Percentiles rank a stretch among this genome's conserved stretches.
phyloP scores from a whole-genome alignment of 2,888 invertebrate species.

The Oscheius sp. region DNA sequence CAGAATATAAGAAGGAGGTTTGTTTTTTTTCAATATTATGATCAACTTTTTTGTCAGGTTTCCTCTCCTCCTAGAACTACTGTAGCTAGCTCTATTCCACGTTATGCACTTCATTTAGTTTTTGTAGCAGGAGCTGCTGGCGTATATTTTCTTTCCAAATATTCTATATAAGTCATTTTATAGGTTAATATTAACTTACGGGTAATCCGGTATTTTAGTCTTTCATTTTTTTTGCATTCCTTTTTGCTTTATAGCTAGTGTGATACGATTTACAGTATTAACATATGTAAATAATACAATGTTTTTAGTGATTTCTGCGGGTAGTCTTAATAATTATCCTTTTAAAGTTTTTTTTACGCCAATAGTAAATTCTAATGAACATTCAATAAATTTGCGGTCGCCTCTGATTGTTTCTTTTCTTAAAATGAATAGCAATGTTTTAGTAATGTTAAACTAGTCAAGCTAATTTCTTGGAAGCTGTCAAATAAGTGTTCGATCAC shows the following conservation, averaged over 20 bases:
- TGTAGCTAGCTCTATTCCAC: slow-evolving; percentile 32
- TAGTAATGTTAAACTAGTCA: too few species aligned
- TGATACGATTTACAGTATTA: background rate
- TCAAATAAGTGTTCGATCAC: too few species aligned
- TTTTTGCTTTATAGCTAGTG: background rate
- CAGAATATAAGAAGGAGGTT: slow-evolving; percentile 39
- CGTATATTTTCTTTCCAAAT: slow-evolving; percentile 6
- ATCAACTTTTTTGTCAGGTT: background rate
- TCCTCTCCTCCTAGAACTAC: background rate
- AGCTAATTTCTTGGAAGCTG: too few species aligned
- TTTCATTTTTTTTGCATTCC: background rate
- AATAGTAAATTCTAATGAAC: too few species aligned
- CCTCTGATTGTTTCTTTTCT: too few species aligned
- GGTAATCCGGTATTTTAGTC: background rate
- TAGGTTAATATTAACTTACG: background rate
- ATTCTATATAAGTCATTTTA: background rate
- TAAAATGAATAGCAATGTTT: too few species aligned
- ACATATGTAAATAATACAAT: background rate
- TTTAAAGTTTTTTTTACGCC: too few species aligned
- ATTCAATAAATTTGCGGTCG: too few species aligned
- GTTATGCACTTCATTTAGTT: slow-evolving; percentile 50
- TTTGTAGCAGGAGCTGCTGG: slow-evolving; percentile 52
- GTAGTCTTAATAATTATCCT: background rate
- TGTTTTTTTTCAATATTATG: background rate
- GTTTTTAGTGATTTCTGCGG: background rate